Percentiles rank a stretch among this genome's conserved stretches.
Conservation (phyloP, 2,113 vertebrate species). For the Grus americana region DNA sequence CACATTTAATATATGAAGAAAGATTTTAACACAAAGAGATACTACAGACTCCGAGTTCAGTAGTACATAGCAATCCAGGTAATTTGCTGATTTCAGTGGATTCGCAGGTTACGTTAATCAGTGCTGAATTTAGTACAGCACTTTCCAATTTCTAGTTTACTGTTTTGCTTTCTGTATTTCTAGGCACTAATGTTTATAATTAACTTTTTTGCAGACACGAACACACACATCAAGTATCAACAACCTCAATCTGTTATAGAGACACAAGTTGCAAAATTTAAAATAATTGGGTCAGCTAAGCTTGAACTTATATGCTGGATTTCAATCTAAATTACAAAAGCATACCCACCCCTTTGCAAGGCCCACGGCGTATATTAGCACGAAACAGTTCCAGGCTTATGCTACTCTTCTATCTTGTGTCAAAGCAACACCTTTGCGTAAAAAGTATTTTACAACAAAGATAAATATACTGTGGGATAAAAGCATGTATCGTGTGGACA, state of each 20-base stretch:
- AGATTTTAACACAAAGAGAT: background rate
- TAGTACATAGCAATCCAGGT: background rate
- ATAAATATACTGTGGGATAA: background rate
- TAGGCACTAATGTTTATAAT: background rate
- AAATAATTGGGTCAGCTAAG: background rate
- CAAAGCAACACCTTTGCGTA: background rate
- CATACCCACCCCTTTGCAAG: background rate
- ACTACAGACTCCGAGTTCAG: background rate
- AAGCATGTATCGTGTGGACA: accelerated
- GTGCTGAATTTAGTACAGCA: background rate
- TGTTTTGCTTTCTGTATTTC: background rate
- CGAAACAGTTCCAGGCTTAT: background rate
- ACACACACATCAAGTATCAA: background rate
- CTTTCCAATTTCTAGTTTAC: background rate
- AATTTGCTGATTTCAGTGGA: background rate
- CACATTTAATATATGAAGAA: background rate
- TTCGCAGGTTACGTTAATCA: background rate
- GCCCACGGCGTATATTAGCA: background rate
- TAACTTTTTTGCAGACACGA: background rate
- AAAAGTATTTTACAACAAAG: background rate
- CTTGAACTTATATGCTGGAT: background rate
- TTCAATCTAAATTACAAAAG: background rate
- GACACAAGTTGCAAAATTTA: background rate
- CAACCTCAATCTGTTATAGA: background rate
- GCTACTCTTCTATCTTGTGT: background rate